Conservation (phyloP, 1,140 invertebrate species). For the Pseudomyrmex dendroicus region DNA sequence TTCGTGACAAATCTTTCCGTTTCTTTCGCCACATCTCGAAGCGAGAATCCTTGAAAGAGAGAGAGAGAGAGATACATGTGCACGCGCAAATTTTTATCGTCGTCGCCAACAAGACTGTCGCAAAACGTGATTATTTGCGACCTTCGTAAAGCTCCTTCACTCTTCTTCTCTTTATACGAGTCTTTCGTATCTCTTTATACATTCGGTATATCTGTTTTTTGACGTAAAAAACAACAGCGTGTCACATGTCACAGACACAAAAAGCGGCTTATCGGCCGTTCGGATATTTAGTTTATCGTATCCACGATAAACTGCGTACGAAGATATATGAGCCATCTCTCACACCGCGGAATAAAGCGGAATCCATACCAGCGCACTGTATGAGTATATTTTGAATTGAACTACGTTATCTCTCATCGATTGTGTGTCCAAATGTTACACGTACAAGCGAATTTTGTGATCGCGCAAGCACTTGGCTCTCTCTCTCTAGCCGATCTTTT, state of each 20-base stretch:
- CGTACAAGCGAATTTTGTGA: background rate
- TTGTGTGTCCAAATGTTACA: too few relatives aligned
- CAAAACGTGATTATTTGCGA: conserved; percentile 43
- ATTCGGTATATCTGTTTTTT: background rate
- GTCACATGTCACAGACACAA: background rate
- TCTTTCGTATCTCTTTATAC: too few relatives aligned
- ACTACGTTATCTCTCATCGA: too few relatives aligned
- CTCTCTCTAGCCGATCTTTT: background rate
- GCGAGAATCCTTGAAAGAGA: conserved; percentile 29
- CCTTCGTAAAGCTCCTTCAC: conserved; percentile 27
- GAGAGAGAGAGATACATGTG: background rate
- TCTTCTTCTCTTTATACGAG: background rate
- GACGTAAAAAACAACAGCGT: background rate
- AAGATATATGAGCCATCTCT: too few relatives aligned
- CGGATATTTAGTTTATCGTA: conserved; percentile 34
- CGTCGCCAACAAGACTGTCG: conserved; percentile 2
- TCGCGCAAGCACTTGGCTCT: background rate
- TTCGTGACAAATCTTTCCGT: background rate
- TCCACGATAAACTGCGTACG: conserved; percentile 5
- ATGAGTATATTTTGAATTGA: too few relatives aligned
- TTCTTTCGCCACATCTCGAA: conserved; percentile 5
- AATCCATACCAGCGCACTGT: too few relatives aligned
- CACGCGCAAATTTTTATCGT: conserved; percentile 12
- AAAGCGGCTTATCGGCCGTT: background rate
- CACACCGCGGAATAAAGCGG: too few relatives aligned